Evolutionary conservation across 1,140 invertebrate genomes (phyloP), one percentile per base, ranked within the genome.

Genomic region (Pemphigus obesinymphae): DNA sequence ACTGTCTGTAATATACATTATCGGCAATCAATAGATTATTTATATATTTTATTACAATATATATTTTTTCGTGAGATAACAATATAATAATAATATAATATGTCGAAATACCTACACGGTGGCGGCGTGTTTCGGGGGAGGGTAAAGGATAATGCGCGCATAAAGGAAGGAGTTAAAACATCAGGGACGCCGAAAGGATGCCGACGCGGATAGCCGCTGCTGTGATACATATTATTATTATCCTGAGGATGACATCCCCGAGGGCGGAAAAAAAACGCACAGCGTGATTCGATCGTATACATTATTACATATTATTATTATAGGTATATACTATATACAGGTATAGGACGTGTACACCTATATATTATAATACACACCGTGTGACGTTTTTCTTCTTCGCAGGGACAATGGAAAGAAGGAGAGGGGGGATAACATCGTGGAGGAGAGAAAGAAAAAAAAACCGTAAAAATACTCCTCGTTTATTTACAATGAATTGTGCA

Each of bases 401-500:
- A 13, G 1, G 68, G 68, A 70, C 23, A 70, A 70, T 70, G 37
- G 34, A 37, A 68, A 23, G 26, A 68, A 6, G 8, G 23, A 68
- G n/a, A 45, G 13, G n/a, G 23, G 3, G 31, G n/a, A 11, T 20
- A 31, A 34, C 15, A n/a, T 20, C 34, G 17, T n/a, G 17, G n/a
- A 3, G n/a, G 15, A 70, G 20, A 29, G 11, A 11, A 34, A 20
- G 17, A 31, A 50, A 26, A 48, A 48, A 48, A n/a, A 50, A 75
- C 37, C 66, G 66, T 70, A 70, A 70, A 70, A 53, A 31, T 75
- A 50, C 72, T 75, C 45, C 7, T 75, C 72, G 48, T 75, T 75
- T 75, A 75, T 75, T 75, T 53, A 75, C 72, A 75, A 75, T 34
- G 72, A 55, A 75, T 75, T 75, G 72, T 75, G 45, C 72, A 50